Evolutionary conservation across 2,797 vertebrate genomes (phyloP).

Genomic region (Poeciliopsis paucimaculata): DNA sequence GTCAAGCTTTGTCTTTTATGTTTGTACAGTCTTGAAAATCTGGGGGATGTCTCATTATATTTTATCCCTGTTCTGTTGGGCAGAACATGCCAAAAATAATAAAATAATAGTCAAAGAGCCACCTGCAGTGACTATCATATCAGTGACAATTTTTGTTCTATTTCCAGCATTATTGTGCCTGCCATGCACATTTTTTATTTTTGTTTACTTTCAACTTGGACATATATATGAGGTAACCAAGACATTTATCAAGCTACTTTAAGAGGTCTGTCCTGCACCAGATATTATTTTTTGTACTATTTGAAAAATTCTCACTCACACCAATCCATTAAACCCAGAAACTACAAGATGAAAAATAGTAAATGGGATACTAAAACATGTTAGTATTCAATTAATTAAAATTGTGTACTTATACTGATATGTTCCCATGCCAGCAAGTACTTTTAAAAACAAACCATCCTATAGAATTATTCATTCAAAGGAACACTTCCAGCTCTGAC

Average conservation of each 20-base stretch:
- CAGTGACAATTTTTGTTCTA: neutral
- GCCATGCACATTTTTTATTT: neutral
- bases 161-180: neutral
- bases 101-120: neutral
- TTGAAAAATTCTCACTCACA: neutral
- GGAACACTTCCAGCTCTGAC: conserved; percentile 4
- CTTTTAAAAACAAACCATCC: conserved; percentile 6
- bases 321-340: neutral
- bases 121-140: neutral
- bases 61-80: neutral
- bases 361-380: neutral
- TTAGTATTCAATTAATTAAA: neutral
- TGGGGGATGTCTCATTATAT: neutral
- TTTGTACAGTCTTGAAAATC: neutral
- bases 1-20: neutral
- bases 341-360: neutral
- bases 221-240: neutral
- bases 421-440: conserved; percentile 13
- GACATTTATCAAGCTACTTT: neutral
- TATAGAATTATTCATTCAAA: neutral
- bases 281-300: neutral
- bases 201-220: neutral
- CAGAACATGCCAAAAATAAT: conserved; percentile 1
- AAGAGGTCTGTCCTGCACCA: neutral
- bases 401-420: neutral